These are phyloP conservation scores for Mesodorylaimus sp. DNA, from an alignment of 2,888 invertebrate species.

Conservation along the genomic window DNA sequence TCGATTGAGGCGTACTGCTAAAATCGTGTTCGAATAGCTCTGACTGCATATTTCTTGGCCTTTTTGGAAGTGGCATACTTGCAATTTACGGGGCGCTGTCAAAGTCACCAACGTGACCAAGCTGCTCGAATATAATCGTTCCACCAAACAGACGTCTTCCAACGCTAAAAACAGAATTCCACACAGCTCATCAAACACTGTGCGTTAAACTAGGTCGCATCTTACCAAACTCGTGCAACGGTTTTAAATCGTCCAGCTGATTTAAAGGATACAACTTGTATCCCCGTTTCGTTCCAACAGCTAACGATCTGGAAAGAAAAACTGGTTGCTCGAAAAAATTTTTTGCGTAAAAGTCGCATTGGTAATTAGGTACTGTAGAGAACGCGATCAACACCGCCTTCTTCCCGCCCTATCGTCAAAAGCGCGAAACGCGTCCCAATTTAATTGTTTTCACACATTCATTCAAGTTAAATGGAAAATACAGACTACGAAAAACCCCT, in stretches of 20 bases:
- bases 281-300: conserved; percentile 73
- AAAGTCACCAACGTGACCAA: conserved; percentile 83
- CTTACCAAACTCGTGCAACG: conserved; percentile 64
- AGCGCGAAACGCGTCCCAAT: no score
- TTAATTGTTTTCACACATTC: no score
- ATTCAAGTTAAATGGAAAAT: no score
- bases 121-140: conserved; percentile 87
- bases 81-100: conserved; percentile 68
- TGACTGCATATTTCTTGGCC: conserved; percentile 95
- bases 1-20: conserved; percentile 84
- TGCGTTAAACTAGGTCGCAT: neutral
- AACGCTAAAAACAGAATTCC: conserved; percentile 23
- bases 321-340: neutral
- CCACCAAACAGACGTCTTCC: conserved; percentile 57
- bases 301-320: conserved; percentile 46
- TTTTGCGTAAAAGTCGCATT: no score
- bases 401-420: no score
- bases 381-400: no score
- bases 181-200: neutral
- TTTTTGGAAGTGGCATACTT: conserved; percentile 91
- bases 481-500: no score
- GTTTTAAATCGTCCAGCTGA: conserved; percentile 57
- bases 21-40: conserved; percentile 78
- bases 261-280: conserved; percentile 70
- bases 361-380: no score